Conservation (phyloP, 2,113 vertebrate species). For the Noctilio leporinus region DNA sequence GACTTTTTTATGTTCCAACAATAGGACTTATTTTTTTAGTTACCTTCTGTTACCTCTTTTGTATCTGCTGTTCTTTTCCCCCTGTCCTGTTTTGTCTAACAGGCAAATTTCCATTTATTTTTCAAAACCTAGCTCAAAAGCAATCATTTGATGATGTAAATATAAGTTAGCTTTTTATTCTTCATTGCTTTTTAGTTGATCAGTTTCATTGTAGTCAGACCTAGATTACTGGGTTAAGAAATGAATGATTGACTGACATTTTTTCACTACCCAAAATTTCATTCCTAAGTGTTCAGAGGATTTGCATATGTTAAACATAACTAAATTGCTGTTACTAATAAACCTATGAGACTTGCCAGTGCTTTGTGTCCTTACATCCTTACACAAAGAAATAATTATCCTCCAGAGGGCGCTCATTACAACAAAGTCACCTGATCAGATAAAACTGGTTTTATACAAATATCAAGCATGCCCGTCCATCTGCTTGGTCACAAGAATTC, state of each 20-base stretch:
- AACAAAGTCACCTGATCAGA: not conserved
- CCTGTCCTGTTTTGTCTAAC: not conserved
- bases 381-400: not conserved
- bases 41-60: not conserved
- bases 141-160: not conserved
- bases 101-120: not conserved
- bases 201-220: not conserved
- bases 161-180: not conserved
- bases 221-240: conserved; percentile 10
- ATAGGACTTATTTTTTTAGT: not conserved
- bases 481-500: not conserved
- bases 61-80: not conserved
- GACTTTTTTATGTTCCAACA: not conserved
- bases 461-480: not conserved
- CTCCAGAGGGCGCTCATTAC: conserved; percentile 18
- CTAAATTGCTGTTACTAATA: not conserved
- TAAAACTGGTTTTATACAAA: not conserved
- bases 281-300: not conserved
- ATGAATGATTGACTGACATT: conserved; percentile 14
- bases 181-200: not conserved
- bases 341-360: not conserved
- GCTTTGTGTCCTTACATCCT: not conserved
- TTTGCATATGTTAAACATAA: not conserved
- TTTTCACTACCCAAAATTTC: not conserved
- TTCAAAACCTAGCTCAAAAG: not conserved